Conservation (phyloP, 2,113 vertebrate species). For the Myrmecobius fasciatus region DNA sequence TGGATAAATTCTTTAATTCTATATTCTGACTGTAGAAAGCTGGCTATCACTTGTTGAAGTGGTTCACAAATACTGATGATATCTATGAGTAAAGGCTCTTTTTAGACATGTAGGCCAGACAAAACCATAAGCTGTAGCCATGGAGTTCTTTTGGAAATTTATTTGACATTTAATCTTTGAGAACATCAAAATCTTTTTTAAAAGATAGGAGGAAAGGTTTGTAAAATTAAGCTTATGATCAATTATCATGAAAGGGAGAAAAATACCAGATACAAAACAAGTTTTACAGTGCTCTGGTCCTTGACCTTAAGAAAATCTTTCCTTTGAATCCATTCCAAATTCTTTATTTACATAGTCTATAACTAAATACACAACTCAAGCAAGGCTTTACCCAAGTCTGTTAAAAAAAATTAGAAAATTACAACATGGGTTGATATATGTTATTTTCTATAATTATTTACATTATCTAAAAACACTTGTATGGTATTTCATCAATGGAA, state of each 20-base stretch:
- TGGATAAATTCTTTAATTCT: slow-evolving; percentile 25
- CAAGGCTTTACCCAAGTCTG: slow-evolving; percentile 14
- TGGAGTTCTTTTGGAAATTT: slow-evolving; percentile 2
- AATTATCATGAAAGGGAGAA: slow-evolving; percentile 33
- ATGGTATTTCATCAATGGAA: not conserved
- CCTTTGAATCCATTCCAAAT: slow-evolving; percentile 16
- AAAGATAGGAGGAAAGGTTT: slow-evolving; percentile 17
- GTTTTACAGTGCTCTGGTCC: slow-evolving; percentile 30
- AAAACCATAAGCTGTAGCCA: slow-evolving; percentile 6
- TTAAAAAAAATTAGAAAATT: slow-evolving; percentile 44
- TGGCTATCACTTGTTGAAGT: not conserved
- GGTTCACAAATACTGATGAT: slow-evolving; percentile 1
- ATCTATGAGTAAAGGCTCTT: slow-evolving; percentile 5
- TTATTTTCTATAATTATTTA: not conserved
- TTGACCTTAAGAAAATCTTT: slow-evolving; percentile 26
- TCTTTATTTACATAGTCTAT: slow-evolving; percentile 38
- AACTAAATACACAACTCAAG: slow-evolving; percentile 17
- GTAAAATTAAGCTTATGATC: slow-evolving; percentile 37
- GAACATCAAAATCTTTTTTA: slow-evolving; percentile 15
- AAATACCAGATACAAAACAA: not conserved
- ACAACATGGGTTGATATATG: not conserved
- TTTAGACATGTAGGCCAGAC: not conserved
- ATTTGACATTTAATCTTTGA: slow-evolving; percentile 24
- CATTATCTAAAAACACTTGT: not conserved
- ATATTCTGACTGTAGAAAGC: slow-evolving; percentile 25